Conservation (phyloP, 2,797 vertebrate genomes). For the Meriones psammophilus region DNA sequence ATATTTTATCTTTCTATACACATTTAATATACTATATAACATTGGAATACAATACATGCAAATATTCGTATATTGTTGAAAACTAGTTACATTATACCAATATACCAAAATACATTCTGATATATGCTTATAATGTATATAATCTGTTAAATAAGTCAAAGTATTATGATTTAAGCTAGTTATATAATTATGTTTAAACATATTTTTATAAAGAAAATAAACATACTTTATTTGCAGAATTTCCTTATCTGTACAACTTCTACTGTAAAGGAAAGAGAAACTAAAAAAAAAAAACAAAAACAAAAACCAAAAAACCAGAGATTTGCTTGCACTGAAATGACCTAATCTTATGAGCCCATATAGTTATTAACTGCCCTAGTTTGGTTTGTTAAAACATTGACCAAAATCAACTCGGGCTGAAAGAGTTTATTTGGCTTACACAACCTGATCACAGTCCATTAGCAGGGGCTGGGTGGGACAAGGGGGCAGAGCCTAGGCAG, state of each 20-base stretch:
- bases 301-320: background rate
- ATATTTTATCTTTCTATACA: constrained; percentile 34
- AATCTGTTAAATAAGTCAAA: background rate
- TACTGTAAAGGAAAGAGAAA: background rate
- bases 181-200: constrained; percentile 2
- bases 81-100: background rate
- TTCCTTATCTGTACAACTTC: background rate
- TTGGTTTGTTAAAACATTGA: background rate
- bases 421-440: background rate
- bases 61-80: background rate
- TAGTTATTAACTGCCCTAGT: background rate
- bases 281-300: background rate
- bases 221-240: constrained; percentile 10
- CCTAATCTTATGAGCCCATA: constrained; percentile 8
- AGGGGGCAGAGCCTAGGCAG: background rate
- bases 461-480: background rate
- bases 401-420: background rate
- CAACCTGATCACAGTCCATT: background rate
- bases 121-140: background rate
- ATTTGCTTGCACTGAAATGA: background rate
- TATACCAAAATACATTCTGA: constrained; percentile 4
- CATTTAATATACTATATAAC: background rate
- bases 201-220: constrained; percentile 22
- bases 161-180: constrained; percentile 1
- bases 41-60: background rate